Base-by-base conservation (phyloP, 2,888 invertebrate genomes). In the Drosophila rellima region DNA sequence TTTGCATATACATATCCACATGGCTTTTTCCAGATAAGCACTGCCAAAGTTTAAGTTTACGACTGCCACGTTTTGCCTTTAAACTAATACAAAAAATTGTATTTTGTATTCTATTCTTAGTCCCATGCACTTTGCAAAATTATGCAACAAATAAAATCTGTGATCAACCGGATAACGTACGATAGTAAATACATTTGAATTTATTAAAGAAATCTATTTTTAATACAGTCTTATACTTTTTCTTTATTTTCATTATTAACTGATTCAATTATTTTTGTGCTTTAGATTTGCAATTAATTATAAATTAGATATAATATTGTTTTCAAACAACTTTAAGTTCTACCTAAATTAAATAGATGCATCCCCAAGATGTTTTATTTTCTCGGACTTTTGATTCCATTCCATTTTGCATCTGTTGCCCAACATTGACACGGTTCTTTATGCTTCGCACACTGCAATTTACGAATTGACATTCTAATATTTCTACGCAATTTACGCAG, bases 401-500 rank as follows among this genome's bases (percentile, higher is more conserved):
- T 56, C 18, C 13, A 2, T 33, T 56, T 55, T 37, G 42, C 42
- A 60, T 40, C 66, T 45, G 35, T 10, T 33, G 29, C 10, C 35
- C 15, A 7, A 37, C 18, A 65, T 60, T 66, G 75, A 70, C 71
- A 84, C 78, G 87, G 81, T 75, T 83, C 71, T 89, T 89, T 87
- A 73, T 74, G 77, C 63, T 60, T 69, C 26, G 66, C 65, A 59
- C 61, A 69, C 68, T 71, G 70, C 88, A 77, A 80, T 82, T 82
- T 88, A 66, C 83, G 73, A 78, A 80, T 75, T 89, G 86, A 74
- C 90, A 86, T 61, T 78, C 84, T 62, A 78, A 80, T 80, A 80
- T 81, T 79, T 87, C 67, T 70, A 75, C 74, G 82, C 86, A 85
- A 31, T 57, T 61, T 50, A 55, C 56, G 45, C 47, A 63, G 48